Evolutionary conservation across 2,113 vertebrate species (phyloP).

Genomic region (Chitala chitala): DNA sequence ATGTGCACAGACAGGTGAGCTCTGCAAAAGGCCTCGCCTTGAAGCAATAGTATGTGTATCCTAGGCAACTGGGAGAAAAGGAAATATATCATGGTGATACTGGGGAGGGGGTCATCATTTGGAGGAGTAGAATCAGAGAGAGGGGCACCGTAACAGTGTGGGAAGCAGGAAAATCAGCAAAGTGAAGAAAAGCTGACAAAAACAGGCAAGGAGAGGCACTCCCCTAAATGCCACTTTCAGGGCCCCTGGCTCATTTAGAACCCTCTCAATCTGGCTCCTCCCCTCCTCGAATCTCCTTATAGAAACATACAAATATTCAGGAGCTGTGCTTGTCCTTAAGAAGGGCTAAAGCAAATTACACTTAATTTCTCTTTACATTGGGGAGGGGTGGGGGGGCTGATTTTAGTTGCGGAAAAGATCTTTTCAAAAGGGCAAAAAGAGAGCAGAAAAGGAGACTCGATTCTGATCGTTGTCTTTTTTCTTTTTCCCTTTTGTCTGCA

Average conservation of each 20-base stretch:
- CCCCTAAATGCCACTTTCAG: conserved; percentile 1
- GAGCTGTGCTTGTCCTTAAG: conserved; percentile 6
- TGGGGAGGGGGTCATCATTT: not conserved
- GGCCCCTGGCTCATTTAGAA: conserved; percentile 17
- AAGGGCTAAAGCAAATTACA: conserved; percentile 15
- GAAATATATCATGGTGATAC: not conserved
- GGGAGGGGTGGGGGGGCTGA: not conserved
- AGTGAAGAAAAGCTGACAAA: not conserved
- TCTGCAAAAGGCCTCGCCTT: too few relatives aligned
- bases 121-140: not conserved
- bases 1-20: too few relatives aligned
- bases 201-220: not conserved
- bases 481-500: not conserved
- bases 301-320: not conserved
- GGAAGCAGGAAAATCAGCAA: not conserved
- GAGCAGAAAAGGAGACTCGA: conserved; percentile 11
- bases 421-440: not conserved
- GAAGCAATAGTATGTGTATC: too few relatives aligned
- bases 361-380: conserved; percentile 8
- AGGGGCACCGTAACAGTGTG: not conserved
- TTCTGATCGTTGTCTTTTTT: not conserved
- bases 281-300: not conserved
- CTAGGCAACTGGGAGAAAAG: not conserved
- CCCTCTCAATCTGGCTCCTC: not conserved
- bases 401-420: not conserved